These are phyloP conservation scores for Rambutsinella grinnellia DNA, from an alignment of 2,888 invertebrate species.

Conservation along the genomic window DNA sequence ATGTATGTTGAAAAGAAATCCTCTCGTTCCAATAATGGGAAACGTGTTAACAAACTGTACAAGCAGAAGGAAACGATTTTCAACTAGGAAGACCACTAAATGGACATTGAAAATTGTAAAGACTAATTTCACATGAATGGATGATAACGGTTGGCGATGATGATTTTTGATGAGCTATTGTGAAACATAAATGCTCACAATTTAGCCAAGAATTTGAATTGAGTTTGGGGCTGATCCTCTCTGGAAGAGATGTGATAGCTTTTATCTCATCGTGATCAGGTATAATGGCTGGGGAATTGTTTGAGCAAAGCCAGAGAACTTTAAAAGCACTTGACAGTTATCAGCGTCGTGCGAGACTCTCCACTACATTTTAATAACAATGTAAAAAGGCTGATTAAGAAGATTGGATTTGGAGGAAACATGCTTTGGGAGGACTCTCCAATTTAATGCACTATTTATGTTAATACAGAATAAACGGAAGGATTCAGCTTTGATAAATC, in stretches of 20 bases:
- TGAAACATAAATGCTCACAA: not conserved
- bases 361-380: too few relatives aligned
- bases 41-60: not conserved
- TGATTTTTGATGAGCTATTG: constrained; percentile 13
- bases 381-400: too few relatives aligned
- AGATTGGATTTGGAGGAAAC: not conserved
- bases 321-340: not conserved
- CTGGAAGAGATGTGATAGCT: too few relatives aligned
- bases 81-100: not conserved
- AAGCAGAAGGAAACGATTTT: not conserved
- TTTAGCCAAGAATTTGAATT: not conserved
- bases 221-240: too few relatives aligned
- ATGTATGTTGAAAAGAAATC: not conserved
- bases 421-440: not conserved
- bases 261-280: not conserved
- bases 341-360: not conserved
- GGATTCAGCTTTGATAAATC: not conserved
- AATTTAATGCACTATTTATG: not conserved
- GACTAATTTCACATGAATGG: constrained; percentile 2
- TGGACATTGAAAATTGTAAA: not conserved
- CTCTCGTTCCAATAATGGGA: not conserved
- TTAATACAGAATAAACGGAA: not conserved
- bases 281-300: not conserved
- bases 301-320: too few relatives aligned
- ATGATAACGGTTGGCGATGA: not conserved